These are phyloP conservation scores for Microtus oregoni DNA, from an alignment of 2,113 vertebrate genomes.

Conservation along the genomic window DNA sequence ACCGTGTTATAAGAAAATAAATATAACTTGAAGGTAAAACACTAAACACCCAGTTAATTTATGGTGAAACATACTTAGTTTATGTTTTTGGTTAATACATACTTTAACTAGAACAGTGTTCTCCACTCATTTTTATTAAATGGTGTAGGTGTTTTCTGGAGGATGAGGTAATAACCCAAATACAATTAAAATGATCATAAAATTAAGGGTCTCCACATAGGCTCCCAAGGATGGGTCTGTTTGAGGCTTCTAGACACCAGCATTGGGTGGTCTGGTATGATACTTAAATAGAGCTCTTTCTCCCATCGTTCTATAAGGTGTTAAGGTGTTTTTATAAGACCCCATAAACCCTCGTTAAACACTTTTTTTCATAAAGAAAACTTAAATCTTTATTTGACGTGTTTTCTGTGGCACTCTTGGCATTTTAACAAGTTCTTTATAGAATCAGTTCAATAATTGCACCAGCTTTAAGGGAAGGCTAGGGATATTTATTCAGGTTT, in stretches of 20 bases:
- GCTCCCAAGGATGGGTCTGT: constrained; percentile 80
- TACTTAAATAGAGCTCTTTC: constrained; percentile 79
- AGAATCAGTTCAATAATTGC: constrained; percentile 83
- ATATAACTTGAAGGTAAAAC: constrained; percentile 81
- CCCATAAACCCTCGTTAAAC: constrained; percentile 86
- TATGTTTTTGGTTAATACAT: constrained; percentile 82
- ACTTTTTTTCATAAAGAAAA: constrained; percentile 83
- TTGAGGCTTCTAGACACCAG: constrained; percentile 80
- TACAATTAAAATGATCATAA: constrained; percentile 82
- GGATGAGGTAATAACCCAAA: constrained; percentile 84
- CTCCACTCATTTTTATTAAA: constrained; percentile 80
- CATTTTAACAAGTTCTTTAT: constrained; percentile 85
- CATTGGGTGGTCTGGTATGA: constrained; percentile 87
- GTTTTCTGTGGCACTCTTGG: constrained; percentile 83
- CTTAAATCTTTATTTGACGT: constrained; percentile 83
- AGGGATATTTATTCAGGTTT: constrained; percentile 77
- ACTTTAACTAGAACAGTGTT: constrained; percentile 77
- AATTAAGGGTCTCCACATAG: constrained; percentile 74
- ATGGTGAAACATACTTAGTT: constrained; percentile 78
- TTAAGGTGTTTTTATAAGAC: constrained; percentile 88
- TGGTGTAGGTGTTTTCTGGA: constrained; percentile 74
- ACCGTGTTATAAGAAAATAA: constrained; percentile 76
- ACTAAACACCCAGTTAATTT: constrained; percentile 81
- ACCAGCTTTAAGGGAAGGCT: constrained; percentile 69
- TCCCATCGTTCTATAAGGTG: constrained; percentile 86